phyloP scores from a whole-genome alignment of 2,888 invertebrate genomes.

The Litoditis marina region DNA sequence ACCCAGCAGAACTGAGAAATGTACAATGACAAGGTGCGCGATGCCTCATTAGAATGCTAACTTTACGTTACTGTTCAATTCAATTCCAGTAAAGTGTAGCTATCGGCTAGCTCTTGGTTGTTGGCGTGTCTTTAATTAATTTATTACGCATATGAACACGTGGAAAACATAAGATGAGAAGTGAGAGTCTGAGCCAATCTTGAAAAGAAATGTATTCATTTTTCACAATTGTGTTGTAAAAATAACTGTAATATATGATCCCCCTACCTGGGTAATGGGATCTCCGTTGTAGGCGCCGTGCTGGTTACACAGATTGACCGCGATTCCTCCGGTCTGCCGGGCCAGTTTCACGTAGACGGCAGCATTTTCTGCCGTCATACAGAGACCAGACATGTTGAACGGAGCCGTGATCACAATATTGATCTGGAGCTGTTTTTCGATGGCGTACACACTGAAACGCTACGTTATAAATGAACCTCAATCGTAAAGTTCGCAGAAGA shows the following conservation, averaged over 20 bases:
- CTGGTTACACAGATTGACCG: constrained; percentile 28
- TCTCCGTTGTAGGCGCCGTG: constrained; percentile 14
- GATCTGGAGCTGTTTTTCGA: constrained; percentile 30
- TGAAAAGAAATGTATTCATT: too few relatives aligned
- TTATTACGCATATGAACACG: too few relatives aligned
- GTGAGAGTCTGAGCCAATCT: background rate
- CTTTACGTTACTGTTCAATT: too few relatives aligned
- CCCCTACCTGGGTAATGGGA: constrained; percentile 28
- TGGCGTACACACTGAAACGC: background rate
- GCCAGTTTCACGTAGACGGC: constrained; percentile 22
- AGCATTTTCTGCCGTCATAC: constrained; percentile 10
- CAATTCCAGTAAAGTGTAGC: too few relatives aligned
- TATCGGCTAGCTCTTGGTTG: too few relatives aligned
- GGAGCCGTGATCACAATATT: constrained; percentile 31
- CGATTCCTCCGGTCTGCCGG: constrained; percentile 29
- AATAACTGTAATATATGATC: background rate
- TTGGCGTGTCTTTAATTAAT: too few relatives aligned
- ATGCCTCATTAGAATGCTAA: too few relatives aligned
- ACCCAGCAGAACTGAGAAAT: too few relatives aligned
- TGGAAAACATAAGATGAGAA: too few relatives aligned
- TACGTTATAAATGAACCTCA: background rate
- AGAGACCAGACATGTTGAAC: constrained; percentile 21
- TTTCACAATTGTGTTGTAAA: too few relatives aligned
- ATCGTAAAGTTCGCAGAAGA: too few relatives aligned
- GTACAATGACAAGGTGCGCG: too few relatives aligned